Percentiles rank a stretch among this genome's conserved stretches.
These are phyloP conservation scores for Epistrophella euchroma DNA, from an alignment of 2,888 invertebrate genomes.

Conservation along the genomic window DNA sequence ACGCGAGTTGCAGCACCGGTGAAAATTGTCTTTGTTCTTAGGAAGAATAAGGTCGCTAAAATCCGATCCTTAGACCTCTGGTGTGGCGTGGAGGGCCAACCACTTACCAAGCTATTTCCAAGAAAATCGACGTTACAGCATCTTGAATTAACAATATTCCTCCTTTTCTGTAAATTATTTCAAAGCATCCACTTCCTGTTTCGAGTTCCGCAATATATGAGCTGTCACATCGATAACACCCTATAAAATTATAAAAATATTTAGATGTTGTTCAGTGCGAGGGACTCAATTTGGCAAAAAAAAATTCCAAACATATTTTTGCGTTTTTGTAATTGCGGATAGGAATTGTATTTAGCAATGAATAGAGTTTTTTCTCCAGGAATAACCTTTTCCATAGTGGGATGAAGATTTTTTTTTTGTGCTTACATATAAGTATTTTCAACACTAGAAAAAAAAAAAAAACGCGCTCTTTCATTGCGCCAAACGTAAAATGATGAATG, in stretches of 20 bases:
- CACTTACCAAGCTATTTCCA: no score
- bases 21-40: no score
- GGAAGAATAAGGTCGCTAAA: no score
- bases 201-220: no score
- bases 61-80: no score
- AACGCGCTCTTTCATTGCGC: slow-evolving; percentile 16
- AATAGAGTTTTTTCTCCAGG: background rate
- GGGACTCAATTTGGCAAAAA: slow-evolving; percentile 51
- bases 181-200: no score
- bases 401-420: background rate
- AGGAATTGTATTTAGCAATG: background rate
- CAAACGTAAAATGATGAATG: slow-evolving; percentile 30
- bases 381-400: slow-evolving; percentile 21
- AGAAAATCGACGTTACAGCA: no score
- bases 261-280: slow-evolving; percentile 11
- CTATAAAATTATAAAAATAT: background rate
- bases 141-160: no score
- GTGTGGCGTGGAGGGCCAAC: no score
- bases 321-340: slow-evolving; percentile 58
- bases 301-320: slow-evolving; percentile 70
- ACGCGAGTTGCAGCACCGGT: no score
- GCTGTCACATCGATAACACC: background rate
- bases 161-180: no score
- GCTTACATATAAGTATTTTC: slow-evolving; percentile 35
- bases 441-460: slow-evolving; percentile 36